These are phyloP conservation scores for Turnix velox DNA, from an alignment of 2,113 vertebrate genomes.

Conservation along the genomic window DNA sequence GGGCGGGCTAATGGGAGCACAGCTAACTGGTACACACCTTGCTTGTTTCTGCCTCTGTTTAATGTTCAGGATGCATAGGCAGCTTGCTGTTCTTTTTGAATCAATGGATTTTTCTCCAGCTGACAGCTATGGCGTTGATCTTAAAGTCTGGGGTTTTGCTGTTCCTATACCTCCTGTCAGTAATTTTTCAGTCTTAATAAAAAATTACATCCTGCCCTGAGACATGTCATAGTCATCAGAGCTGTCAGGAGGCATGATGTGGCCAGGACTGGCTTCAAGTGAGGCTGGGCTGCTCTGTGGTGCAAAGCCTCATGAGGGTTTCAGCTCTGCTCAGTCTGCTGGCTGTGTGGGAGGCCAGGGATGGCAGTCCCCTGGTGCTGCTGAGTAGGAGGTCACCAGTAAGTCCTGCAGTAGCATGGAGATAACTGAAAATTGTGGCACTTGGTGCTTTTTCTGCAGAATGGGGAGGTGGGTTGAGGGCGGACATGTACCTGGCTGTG, in stretches of 20 bases:
- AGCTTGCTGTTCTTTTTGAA: background rate
- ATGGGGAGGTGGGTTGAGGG: fast-evolving
- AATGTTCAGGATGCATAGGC: background rate
- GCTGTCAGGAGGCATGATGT: background rate
- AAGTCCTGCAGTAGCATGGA: background rate
- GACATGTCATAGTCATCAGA: background rate
- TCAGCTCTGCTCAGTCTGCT: background rate
- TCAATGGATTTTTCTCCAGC: background rate
- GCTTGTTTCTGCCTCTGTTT: background rate
- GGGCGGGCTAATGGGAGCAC: constrained; percentile 18
- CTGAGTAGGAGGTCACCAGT: background rate
- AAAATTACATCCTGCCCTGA: background rate
- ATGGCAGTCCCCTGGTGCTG: background rate
- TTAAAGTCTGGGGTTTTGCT: background rate
- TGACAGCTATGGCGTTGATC: background rate
- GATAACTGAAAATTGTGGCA: background rate
- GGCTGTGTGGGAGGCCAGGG: background rate
- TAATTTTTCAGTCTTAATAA: background rate
- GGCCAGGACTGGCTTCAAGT: background rate
- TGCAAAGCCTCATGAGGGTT: background rate
- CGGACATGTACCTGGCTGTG: background rate
- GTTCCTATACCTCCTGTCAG: background rate
- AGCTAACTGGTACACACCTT: background rate
- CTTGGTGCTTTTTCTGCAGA: background rate
- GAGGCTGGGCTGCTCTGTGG: background rate